Evolutionary conservation across 2,797 vertebrate genomes (phyloP), one percentile per base, ranked within the genome.

Genomic region (Rallus crepitans): DNA sequence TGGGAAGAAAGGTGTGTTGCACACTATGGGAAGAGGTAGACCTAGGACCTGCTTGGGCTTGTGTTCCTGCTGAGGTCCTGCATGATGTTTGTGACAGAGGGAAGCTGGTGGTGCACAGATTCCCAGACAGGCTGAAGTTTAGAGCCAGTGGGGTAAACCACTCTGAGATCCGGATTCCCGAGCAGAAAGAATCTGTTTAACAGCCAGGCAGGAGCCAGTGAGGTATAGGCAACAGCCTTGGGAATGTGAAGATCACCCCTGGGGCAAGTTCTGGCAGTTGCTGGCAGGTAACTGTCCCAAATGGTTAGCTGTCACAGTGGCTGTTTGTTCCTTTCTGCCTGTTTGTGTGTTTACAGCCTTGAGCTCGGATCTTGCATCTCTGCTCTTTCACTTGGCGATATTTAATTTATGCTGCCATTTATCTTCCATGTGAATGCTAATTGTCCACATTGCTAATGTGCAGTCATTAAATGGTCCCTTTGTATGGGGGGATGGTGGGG

Each of bases 401-500:
- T 95, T 96, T 97, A 95, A 97, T 97, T 97, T 96, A 96, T 95
- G 91, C 89, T 90, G 82, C 55, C 92, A 81, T 97, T 96, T 94
- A 82, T 94, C 94, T 97, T 97, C 97, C 87, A 84, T 60, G 60
- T 83, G 94, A 95, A 97, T 91, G 70, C 96, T 98, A 97, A 98
- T 97, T 98, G 97, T 97, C 95, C 89, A 89, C 94, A 87, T 97
- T 95, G 80, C 97, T 97, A 95, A 97, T 96, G 96, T 95, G 86
- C 82, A 93, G 94, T 96, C 90, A 95, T 97, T 98, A 97, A 97
- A 95, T 75, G 94, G 94, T 95, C 87, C 89, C 83, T 92, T 96
- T 96, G 87, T 97, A 92, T 87, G 85, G 85, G 81, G 89, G 78
- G 47, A 78, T 89, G 87, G 94, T 93, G 92, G 82, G 65, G 53